Evolutionary conservation across 2,888 invertebrate species (phyloP), one percentile per base, ranked within the genome.

Genomic region (Campoplex capitator): DNA sequence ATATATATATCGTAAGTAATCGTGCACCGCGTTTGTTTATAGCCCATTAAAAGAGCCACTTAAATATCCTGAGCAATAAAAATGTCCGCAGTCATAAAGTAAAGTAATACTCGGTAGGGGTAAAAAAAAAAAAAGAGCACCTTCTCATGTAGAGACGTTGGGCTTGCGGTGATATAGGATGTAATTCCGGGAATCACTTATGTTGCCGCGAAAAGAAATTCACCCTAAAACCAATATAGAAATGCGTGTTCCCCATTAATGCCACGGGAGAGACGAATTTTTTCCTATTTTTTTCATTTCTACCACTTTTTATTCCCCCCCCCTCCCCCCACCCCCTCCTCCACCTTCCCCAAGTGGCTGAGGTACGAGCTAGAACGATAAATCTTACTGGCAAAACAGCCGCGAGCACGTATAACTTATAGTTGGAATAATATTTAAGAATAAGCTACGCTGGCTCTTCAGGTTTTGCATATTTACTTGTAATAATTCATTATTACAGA

Each of bases 81-180:
- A 84, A 87, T 85, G 81, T 87, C 86, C 80, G 86, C 86, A 86
- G 86, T 86, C 84, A 85, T 88, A 87, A 87, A 85, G 81, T 85
- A 88, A 88, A 87, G 79, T 88, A 88, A 86, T 88, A 88, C 84
- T 62, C 77, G 62, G 35, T 38, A 28, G 80, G 70, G 70, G 71
- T 58, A 62, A 35, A 38, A 48, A n/a, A 35, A 38, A 48, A n/a
- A 23, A 23, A 23, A 23, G 23, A 23, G 62, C 48, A 38, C 16
- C 70, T 54, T 58, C 71, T 71, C 71, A 62, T 73, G 48, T 71
- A 62, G 45, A 62, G 45, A 71, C 54, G 71, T 65, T 18, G 35
- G 67, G 58, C 62, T 74, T 68, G 38, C 71, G 76, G 62, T 83
- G 79, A 77, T 86, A 65, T 79, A 83, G 83, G 75, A 86, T 86